Percentiles rank a stretch among this genome's conserved stretches.
These are phyloP conservation scores for Acomys russatus DNA, from an alignment of 2,797 vertebrate species.

Conservation along the genomic window DNA sequence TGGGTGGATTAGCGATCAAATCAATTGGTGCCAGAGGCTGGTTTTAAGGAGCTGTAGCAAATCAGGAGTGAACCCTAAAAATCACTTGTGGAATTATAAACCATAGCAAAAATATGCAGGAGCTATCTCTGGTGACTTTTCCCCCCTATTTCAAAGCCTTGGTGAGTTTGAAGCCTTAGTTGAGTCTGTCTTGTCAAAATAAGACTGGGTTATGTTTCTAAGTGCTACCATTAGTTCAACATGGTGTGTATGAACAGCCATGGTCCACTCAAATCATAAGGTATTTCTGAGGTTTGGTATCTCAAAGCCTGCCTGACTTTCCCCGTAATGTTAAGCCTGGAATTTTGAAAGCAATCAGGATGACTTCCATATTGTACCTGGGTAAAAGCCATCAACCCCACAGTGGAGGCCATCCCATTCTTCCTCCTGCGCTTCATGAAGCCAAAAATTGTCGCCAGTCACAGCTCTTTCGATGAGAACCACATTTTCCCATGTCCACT, in stretches of 20 bases:
- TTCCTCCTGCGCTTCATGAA: background rate
- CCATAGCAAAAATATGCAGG: background rate
- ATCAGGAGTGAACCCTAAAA: background rate
- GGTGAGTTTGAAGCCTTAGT: background rate
- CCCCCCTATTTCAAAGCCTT: background rate
- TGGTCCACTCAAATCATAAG: background rate
- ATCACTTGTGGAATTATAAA: background rate
- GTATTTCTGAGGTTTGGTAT: background rate
- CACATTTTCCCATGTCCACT: background rate
- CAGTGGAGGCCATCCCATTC: background rate
- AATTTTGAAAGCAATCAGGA: constrained; percentile 29
- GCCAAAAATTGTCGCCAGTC: background rate
- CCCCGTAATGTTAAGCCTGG: background rate
- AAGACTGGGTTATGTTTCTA: background rate
- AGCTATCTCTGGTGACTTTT: background rate
- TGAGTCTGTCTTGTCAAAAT: constrained; percentile 37
- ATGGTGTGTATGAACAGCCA: background rate
- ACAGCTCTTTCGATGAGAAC: constrained; percentile 8
- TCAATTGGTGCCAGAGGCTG: background rate
- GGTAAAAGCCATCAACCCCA: background rate
- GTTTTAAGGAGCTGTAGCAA: constrained; percentile 11
- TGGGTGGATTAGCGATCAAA: constrained; percentile 9
- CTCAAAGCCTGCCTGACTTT: background rate
- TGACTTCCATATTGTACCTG: background rate
- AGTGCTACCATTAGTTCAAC: background rate